Conservation (phyloP, 2,113 vertebrate genomes). For the Petrocephalus microphthalmus region DNA sequence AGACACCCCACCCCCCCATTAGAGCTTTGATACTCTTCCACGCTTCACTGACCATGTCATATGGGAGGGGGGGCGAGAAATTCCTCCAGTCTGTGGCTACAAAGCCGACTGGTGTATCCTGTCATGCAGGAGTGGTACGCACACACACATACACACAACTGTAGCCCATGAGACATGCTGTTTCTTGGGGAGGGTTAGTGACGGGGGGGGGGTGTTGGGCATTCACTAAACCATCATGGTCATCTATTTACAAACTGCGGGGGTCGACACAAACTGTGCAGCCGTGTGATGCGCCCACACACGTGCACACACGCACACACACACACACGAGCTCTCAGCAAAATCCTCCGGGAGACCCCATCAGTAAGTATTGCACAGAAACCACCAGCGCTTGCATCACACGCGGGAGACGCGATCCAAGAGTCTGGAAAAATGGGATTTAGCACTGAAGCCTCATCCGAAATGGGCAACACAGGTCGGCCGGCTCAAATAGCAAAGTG, state of each 20-base stretch:
- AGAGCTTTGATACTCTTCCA: constrained; percentile 67
- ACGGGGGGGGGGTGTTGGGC: background rate
- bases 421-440: constrained; percentile 42
- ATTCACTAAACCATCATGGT: background rate
- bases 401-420: constrained; percentile 36
- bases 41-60: constrained; percentile 72
- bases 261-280: constrained; percentile 11
- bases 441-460: constrained; percentile 40
- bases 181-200: background rate
- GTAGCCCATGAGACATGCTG: background rate
- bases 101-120: background rate
- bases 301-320: constrained; percentile 9
- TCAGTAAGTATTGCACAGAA: constrained; percentile 53
- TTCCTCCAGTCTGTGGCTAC: background rate
- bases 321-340: background rate
- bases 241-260: background rate
- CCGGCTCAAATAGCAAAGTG: constrained; percentile 32
- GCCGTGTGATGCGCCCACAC: background rate
- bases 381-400: constrained; percentile 59
- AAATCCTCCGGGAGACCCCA: background rate
- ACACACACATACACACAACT: background rate
- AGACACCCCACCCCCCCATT: constrained; percentile 57
- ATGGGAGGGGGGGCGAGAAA: constrained; percentile 15
- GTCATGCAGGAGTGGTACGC: background rate
- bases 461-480: constrained; percentile 43